Percentiles rank a stretch among this genome's conserved stretches.
phyloP scores from a whole-genome alignment of 2,888 invertebrate species.

The Chrysolina haemoptera region DNA sequence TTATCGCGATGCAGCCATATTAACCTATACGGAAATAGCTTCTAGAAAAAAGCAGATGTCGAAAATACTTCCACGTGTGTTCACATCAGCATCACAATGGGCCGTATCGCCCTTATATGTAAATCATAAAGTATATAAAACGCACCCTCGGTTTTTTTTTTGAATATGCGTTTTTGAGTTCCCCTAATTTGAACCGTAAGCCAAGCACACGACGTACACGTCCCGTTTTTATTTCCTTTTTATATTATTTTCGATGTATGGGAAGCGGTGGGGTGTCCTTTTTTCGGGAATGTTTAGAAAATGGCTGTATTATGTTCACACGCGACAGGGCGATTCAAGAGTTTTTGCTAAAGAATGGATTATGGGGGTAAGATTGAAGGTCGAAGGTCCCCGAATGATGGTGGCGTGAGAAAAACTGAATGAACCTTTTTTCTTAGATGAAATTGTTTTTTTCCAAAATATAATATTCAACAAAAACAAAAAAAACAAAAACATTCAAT shows the following conservation, averaged over 20 bases:
- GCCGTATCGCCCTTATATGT: slow-evolving; percentile 54
- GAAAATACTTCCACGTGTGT: slow-evolving; percentile 48
- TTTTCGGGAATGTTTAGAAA: slow-evolving; percentile 43
- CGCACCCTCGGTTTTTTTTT: slow-evolving; percentile 53
- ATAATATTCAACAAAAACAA: not conserved
- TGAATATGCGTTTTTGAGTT: slow-evolving; percentile 32
- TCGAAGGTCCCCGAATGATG: slow-evolving; percentile 4
- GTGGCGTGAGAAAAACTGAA: slow-evolving; percentile 16
- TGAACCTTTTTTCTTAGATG: not conserved
- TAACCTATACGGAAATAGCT: slow-evolving; percentile 44
- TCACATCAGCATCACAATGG: slow-evolving; percentile 30
- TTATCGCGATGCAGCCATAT: slow-evolving; percentile 35
- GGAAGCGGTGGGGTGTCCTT: slow-evolving; percentile 38
- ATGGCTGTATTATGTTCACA: slow-evolving; percentile 45
- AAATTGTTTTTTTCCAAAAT: not conserved
- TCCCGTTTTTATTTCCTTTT: slow-evolving; percentile 40
- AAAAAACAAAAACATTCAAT: too few relatives aligned
- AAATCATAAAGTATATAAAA: slow-evolving; percentile 54
- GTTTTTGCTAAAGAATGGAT: slow-evolving; percentile 25
- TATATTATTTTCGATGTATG: slow-evolving; percentile 37
- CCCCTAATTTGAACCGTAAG: slow-evolving; percentile 33
- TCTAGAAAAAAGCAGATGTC: slow-evolving; percentile 43
- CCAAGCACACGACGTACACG: slow-evolving; percentile 40
- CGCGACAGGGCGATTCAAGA: slow-evolving; percentile 31
- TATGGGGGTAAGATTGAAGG: not conserved